Evolutionary conservation across 2,888 invertebrate species (phyloP).

Genomic region (Ochropleura leucogaster): DNA sequence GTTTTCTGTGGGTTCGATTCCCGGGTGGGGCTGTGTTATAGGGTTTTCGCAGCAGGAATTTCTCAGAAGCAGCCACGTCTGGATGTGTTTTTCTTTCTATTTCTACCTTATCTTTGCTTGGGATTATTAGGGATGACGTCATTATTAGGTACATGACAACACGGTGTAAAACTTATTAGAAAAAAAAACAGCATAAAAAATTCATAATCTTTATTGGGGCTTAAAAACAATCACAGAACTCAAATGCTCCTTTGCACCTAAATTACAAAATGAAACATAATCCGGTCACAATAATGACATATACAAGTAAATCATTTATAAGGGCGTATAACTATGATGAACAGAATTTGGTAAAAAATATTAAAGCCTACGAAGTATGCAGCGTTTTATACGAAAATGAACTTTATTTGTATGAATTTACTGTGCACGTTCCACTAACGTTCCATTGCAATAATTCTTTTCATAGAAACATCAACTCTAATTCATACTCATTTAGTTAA

Average conservation of each 20-base stretch:
- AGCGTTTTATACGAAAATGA: neutral
- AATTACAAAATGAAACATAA: constrained; percentile 52
- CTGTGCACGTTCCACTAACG: neutral
- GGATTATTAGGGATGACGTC: too few relatives aligned
- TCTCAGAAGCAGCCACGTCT: too few relatives aligned
- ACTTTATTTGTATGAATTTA: neutral
- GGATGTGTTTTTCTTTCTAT: too few relatives aligned
- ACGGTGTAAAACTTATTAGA: neutral
- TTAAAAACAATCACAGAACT: constrained; percentile 67
- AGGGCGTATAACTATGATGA: constrained; percentile 26
- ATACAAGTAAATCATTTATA: constrained; percentile 29
- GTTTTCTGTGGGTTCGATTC: too few relatives aligned
- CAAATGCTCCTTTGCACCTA: constrained; percentile 60
- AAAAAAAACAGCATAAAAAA: constrained; percentile 41
- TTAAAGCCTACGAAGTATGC: neutral
- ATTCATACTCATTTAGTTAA: too few relatives aligned
- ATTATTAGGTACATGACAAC: too few relatives aligned
- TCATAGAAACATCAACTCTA: neutral
- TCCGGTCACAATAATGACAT: constrained; percentile 42
- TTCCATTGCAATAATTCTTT: neutral
- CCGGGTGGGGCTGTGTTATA: too few relatives aligned
- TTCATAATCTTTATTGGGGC: constrained; percentile 64
- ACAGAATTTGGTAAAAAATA: constrained; percentile 6
- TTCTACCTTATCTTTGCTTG: too few relatives aligned
- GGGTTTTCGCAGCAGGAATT: too few relatives aligned